Conservation (phyloP, 2,797 vertebrate genomes). For the Melanogrammus aeglefinus region DNA sequence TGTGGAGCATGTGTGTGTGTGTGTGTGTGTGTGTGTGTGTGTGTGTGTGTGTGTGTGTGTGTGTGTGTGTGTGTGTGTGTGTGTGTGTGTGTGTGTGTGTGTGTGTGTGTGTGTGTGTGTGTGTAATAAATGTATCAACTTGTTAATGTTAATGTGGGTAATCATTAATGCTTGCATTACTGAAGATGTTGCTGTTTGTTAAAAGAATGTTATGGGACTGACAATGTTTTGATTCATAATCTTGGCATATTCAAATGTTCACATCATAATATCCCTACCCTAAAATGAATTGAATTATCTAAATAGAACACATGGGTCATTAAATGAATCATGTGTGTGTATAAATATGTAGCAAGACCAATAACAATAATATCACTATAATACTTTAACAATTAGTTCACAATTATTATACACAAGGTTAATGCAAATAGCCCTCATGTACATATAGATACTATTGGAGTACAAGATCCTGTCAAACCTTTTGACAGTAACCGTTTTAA, state of each 20-base stretch:
- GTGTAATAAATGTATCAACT: slow-evolving; percentile 22
- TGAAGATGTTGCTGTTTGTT: not conserved
- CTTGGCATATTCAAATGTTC: not conserved
- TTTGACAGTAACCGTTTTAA: no score
- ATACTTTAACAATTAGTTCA: not conserved
- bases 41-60: slow-evolving; percentile 12
- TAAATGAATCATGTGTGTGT: not conserved
- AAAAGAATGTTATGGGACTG: slow-evolving; percentile 7
- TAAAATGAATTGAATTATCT: not conserved
- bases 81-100: slow-evolving; percentile 13
- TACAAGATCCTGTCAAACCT: no score
- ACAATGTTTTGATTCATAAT: not conserved
- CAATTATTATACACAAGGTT: not conserved
- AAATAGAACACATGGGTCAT: not conserved
- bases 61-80: slow-evolving; percentile 20
- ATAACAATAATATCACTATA: not conserved
- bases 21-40: slow-evolving; percentile 15
- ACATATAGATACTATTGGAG: not conserved
- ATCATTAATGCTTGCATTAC: not conserved
- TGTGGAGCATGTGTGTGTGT: slow-evolving; percentile 18
- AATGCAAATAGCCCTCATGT: not conserved
- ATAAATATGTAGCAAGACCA: not conserved
- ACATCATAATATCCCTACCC: not conserved
- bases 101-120: slow-evolving; percentile 19
- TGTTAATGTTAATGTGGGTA: slow-evolving; percentile 25